Percentiles rank a stretch among this genome's conserved stretches.
phyloP scores from a whole-genome alignment of 2,113 vertebrate species.

The Pachyramphus minor region DNA sequence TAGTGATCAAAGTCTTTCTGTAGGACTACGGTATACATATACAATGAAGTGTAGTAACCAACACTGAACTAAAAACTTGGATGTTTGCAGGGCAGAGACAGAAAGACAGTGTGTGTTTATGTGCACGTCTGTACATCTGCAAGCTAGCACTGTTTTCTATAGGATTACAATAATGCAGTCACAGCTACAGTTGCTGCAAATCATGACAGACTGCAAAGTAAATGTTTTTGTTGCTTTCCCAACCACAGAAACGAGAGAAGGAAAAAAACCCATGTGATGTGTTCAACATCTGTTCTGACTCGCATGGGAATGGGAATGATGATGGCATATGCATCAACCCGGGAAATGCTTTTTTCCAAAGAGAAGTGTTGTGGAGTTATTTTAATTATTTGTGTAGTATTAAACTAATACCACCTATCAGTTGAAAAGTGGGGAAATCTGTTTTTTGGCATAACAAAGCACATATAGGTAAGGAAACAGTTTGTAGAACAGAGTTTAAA shows the following conservation, averaged over 20 bases:
- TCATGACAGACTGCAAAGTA: background rate
- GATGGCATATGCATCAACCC: background rate
- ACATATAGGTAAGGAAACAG: background rate
- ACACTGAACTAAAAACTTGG: background rate
- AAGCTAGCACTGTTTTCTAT: background rate
- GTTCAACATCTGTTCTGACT: background rate
- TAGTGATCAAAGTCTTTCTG: background rate
- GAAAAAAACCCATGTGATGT: background rate
- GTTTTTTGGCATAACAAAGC: background rate
- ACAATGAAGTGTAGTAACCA: background rate
- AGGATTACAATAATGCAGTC: background rate
- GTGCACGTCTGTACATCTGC: background rate
- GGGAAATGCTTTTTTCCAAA: background rate
- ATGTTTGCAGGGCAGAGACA: background rate
- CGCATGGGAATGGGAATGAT: background rate
- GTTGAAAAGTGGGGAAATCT: background rate
- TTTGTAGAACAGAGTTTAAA: background rate
- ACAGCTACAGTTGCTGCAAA: background rate
- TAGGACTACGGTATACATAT: background rate
- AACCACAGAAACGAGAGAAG: background rate
- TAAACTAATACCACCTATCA: background rate
- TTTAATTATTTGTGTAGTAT: background rate
- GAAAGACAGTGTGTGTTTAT: background rate
- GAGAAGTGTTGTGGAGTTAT: background rate
- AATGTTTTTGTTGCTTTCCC: background rate